Conservation (phyloP, 2,113 vertebrate genomes). For the Saguinus midas region DNA sequence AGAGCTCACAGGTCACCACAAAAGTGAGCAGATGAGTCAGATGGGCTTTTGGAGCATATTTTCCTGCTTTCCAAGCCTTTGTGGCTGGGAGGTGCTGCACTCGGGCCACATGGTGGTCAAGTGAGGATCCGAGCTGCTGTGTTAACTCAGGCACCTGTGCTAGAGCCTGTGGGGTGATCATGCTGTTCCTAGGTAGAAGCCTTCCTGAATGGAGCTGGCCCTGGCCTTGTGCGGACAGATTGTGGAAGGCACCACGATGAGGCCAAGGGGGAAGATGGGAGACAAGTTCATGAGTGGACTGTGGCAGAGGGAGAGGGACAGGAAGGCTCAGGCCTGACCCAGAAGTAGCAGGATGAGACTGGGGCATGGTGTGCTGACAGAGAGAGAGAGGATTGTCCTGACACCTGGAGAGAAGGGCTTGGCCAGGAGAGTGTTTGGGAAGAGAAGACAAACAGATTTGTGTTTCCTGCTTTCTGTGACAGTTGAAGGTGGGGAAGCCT, state of each 20-base stretch:
- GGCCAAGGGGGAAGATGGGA: not conserved
- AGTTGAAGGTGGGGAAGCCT: slow-evolving; percentile 30
- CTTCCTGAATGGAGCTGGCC: not conserved
- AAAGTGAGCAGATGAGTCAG: slow-evolving; percentile 9
- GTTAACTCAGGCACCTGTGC: not conserved
- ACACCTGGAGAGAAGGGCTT: not conserved
- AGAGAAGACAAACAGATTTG: not conserved
- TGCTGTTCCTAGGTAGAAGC: not conserved
- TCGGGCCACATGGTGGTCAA: not conserved
- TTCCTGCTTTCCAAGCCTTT: not conserved
- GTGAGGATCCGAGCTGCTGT: not conserved
- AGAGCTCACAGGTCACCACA: not conserved
- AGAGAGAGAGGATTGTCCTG: not conserved
- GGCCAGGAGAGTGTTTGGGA: not conserved
- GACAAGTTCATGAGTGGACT: rapidly evolving
- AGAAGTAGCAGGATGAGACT: not conserved
- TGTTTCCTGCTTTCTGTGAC: slow-evolving; percentile 21
- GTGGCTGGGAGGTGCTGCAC: not conserved
- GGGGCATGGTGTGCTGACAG: rapidly evolving
- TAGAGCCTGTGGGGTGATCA: not conserved
- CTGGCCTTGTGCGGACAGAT: not conserved
- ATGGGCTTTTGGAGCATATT: not conserved
- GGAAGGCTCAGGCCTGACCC: not conserved
- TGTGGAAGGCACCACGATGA: not conserved
- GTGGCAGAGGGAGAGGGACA: not conserved